A percentile compares a stretch with the other conserved stretches of the same genome.
Evolutionary conservation across 2,797 vertebrate species (phyloP).

Genomic region (Lindbergichthys nudifrons): DNA sequence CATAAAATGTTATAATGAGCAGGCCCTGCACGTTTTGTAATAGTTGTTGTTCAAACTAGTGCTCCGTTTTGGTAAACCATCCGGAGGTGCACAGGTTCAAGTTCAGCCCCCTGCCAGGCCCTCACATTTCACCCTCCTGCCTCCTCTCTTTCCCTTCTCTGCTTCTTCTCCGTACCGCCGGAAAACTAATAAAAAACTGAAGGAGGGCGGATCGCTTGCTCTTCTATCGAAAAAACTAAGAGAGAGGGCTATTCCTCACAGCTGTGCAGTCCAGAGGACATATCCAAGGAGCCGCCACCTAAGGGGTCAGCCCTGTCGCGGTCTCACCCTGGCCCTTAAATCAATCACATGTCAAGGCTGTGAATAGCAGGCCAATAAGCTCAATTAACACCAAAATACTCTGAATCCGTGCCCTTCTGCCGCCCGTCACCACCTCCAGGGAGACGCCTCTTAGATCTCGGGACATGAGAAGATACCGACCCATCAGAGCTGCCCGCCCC

Average conservation of each 20-base stretch:
- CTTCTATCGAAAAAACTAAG: slow-evolving; percentile 52
- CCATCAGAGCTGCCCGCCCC: slow-evolving; percentile 28
- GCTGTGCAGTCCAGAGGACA: slow-evolving; percentile 69
- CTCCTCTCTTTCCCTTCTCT: slow-evolving; percentile 43
- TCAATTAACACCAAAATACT: slow-evolving; percentile 86
- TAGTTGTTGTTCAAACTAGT: slow-evolving; percentile 19
- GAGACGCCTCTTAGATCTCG: slow-evolving; percentile 75
- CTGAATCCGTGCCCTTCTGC: slow-evolving; percentile 79
- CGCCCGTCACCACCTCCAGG: slow-evolving; percentile 79
- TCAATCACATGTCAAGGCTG: slow-evolving; percentile 80
- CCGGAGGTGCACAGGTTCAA: slow-evolving; percentile 45
- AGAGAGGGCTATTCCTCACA: slow-evolving; percentile 69
- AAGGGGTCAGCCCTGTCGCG: slow-evolving; percentile 57
- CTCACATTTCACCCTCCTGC: slow-evolving; percentile 50
- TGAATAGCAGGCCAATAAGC: slow-evolving; percentile 84
- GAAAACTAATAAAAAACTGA: slow-evolving; percentile 75
- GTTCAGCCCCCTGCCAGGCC: slow-evolving; percentile 34
- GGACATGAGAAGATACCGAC: slow-evolving; percentile 75
- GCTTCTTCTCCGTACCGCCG: slow-evolving; percentile 30
- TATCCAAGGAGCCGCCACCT: slow-evolving; percentile 75
- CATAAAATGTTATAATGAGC: slow-evolving; percentile 7
- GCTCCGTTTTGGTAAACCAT: slow-evolving; percentile 39
- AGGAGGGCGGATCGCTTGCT: slow-evolving; percentile 60
- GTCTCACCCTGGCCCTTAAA: slow-evolving; percentile 76
- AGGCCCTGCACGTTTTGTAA: slow-evolving; percentile 1